phyloP scores from a whole-genome alignment of 2,888 invertebrate species.

The Ommatoiulus sabulosus region DNA sequence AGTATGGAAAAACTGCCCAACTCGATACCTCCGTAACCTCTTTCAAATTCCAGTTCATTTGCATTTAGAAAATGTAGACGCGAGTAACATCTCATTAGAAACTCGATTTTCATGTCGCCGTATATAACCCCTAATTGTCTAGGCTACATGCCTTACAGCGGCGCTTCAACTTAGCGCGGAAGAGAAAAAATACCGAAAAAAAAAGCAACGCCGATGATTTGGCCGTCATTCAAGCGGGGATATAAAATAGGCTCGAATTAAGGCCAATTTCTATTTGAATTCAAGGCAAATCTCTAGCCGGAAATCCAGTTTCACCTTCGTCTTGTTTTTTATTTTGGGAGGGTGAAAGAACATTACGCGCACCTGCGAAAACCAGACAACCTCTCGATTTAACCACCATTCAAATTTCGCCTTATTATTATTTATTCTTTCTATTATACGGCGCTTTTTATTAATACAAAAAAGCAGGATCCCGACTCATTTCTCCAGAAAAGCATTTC shows the following conservation, averaged over 20 bases:
- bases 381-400: not conserved
- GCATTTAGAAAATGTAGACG: not conserved
- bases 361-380: not conserved
- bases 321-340: not conserved
- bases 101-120: not conserved
- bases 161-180: not conserved
- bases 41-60: not conserved
- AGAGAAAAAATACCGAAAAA: not conserved
- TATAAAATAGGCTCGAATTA: not conserved
- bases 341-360: not conserved
- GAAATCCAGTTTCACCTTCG: slow-evolving; percentile 1
- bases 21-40: not conserved
- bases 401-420: not conserved
- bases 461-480: not conserved
- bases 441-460: no score
- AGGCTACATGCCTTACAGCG: not conserved
- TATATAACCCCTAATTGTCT: not conserved
- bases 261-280: not conserved
- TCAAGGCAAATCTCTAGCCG: not conserved
- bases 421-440: not conserved
- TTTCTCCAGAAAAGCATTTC: not conserved
- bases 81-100: not conserved
- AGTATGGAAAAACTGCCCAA: no score
- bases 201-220: not conserved
- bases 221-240: not conserved